phyloP scores from a whole-genome alignment of 2,888 invertebrate species.

The Galeopsomyia nigrocyanea region DNA sequence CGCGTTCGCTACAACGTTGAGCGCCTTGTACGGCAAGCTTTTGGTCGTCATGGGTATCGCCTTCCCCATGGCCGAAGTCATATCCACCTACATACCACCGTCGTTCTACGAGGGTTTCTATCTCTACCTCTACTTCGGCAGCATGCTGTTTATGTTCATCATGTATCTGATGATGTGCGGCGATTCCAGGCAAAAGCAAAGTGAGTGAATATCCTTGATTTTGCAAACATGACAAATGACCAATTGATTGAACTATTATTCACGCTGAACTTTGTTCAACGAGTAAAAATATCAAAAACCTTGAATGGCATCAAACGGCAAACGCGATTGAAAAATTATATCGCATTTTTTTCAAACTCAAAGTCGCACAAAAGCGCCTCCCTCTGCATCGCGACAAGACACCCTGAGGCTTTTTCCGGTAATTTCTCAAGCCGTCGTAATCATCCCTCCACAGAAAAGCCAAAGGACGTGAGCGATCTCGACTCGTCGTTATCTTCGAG shows the following conservation, averaged over 20 bases:
- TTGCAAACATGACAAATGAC: too few species aligned
- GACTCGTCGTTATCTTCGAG: constrained; percentile 67
- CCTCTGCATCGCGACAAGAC: too few species aligned
- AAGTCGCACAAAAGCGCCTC: too few species aligned
- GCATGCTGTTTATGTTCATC: constrained; percentile 86
- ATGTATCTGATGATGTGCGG: constrained; percentile 83
- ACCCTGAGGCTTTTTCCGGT: too few species aligned
- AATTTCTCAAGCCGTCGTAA: too few species aligned
- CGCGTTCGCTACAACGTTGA: constrained; percentile 89
- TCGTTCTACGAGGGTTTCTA: constrained; percentile 95
- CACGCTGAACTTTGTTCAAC: too few species aligned
- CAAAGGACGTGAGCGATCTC: constrained; percentile 66
- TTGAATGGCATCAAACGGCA: too few species aligned
- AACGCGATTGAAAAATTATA: too few species aligned
- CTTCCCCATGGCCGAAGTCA: constrained; percentile 96
- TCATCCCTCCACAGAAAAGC: constrained; percentile 56
- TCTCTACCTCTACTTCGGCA: constrained; percentile 87
- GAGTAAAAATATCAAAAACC: too few species aligned
- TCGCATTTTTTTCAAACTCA: too few species aligned
- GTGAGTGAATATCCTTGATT: constrained; percentile 53
- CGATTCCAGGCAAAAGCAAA: constrained; percentile 72
- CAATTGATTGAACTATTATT: too few species aligned
- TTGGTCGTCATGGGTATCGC: constrained; percentile 95
- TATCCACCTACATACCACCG: constrained; percentile 93
- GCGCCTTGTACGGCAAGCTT: constrained; percentile 93